Percentiles rank a stretch among this genome's conserved stretches.
Evolutionary conservation across 1,140 invertebrate genomes (phyloP).

Genomic region (Zelostemma sp.): DNA sequence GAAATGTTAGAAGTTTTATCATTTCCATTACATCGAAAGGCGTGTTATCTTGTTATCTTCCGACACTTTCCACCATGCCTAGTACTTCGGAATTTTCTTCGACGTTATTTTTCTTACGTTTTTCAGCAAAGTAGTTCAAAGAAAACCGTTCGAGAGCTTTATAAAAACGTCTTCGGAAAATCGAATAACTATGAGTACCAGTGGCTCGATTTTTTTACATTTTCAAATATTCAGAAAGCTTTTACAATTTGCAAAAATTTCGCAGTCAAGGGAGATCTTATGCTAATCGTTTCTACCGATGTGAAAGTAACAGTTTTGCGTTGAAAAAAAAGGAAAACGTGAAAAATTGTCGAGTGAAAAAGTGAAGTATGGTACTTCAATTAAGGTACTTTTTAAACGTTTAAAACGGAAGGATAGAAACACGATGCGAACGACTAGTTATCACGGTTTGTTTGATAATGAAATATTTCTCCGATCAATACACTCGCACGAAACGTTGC

Average conservation of each 20-base stretch:
- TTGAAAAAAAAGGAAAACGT: too few species aligned
- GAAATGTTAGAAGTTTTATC: neutral
- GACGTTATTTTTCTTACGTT: slow-evolving; percentile 9
- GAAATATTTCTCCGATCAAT: slow-evolving; percentile 32
- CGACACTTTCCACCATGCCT: neutral
- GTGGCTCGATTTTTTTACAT: too few species aligned
- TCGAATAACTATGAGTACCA: too few species aligned
- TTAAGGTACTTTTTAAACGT: too few species aligned
- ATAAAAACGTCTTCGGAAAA: neutral
- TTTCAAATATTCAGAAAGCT: too few species aligned
- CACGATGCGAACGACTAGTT: slow-evolving; percentile 12
- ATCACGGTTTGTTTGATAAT: slow-evolving; percentile 19
- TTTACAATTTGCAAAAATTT: too few species aligned
- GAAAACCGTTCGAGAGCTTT: slow-evolving; percentile 8
- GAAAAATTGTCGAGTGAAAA: too few species aligned
- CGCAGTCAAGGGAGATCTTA: too few species aligned
- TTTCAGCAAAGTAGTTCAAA: slow-evolving; percentile 6
- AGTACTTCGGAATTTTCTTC: neutral
- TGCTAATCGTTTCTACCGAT: too few species aligned
- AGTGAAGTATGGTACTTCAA: too few species aligned
- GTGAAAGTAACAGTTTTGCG: too few species aligned
- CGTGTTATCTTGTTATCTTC: neutral
- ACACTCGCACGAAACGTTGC: slow-evolving; percentile 29
- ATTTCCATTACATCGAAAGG: neutral
- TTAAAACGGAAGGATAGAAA: slow-evolving; percentile 15